A percentile compares a stretch with the other conserved stretches of the same genome.
Evolutionary conservation across 2,888 invertebrate genomes (phyloP).

Genomic region (Aquatica leii): DNA sequence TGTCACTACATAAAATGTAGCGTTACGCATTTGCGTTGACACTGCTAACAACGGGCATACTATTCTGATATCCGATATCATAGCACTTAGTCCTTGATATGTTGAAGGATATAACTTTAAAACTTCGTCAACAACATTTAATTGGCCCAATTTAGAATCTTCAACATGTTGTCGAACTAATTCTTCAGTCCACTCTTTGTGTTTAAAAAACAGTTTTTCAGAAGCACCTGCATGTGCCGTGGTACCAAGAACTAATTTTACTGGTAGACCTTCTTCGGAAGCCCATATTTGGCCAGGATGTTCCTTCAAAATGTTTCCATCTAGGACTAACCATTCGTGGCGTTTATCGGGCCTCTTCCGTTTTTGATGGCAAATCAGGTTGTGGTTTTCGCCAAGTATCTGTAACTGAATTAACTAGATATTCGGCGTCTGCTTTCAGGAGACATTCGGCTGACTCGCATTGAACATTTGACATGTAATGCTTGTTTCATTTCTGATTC

Average conservation of each 20-base stretch:
- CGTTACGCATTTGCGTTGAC: constrained; percentile 68
- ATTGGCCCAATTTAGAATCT: constrained; percentile 70
- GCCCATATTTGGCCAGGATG: constrained; percentile 74
- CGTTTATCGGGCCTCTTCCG: constrained; percentile 66
- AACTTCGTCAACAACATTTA: constrained; percentile 69
- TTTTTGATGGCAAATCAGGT: constrained; percentile 63
- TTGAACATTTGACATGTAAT: constrained; percentile 65
- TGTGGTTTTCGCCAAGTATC: constrained; percentile 74
- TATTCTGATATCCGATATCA: constrained; percentile 82
- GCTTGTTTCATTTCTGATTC: constrained; percentile 70
- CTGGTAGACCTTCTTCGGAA: constrained; percentile 58
- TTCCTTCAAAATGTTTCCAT: constrained; percentile 73
- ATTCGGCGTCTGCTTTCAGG: constrained; percentile 63
- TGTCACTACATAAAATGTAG: constrained; percentile 78
- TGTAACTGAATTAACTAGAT: constrained; percentile 74
- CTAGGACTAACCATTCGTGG: constrained; percentile 79
- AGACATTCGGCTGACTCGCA: constrained; percentile 67
- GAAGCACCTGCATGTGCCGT: constrained; percentile 78
- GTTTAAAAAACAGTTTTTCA: constrained; percentile 66
- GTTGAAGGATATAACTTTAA: constrained; percentile 73
- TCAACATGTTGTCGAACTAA: constrained; percentile 71
- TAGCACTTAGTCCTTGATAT: constrained; percentile 71
- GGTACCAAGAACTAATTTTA: constrained; percentile 73
- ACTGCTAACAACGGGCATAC: constrained; percentile 79
- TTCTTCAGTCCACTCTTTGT: constrained; percentile 72